Evolutionary conservation across 2,888 invertebrate genomes (phyloP).

Genomic region (Abscondita cerata): DNA sequence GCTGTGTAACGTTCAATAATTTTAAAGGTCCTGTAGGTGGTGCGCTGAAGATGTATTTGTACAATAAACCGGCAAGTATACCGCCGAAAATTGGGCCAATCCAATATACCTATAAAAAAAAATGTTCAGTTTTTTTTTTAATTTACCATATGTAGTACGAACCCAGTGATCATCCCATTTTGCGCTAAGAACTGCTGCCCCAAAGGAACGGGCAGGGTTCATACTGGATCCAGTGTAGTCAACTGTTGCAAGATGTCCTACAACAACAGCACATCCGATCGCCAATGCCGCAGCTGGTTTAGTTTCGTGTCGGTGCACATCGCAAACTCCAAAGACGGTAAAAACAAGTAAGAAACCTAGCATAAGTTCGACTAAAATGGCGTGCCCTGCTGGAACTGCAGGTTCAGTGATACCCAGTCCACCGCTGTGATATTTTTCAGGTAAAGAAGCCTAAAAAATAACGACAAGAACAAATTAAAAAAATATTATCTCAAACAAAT

Average conservation of each 20-base stretch:
- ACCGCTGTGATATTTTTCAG: conserved; percentile 66
- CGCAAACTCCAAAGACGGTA: conserved; percentile 89
- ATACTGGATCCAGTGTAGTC: conserved; percentile 88
- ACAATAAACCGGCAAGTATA: conserved; percentile 76
- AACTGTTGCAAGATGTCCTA: conserved; percentile 86
- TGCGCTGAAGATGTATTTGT: conserved; percentile 69
- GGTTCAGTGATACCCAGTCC: conserved; percentile 75
- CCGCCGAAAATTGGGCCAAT: conserved; percentile 86
- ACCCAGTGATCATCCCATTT: conserved; percentile 86
- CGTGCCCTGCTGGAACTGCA: conserved; percentile 73
- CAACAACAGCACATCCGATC: conserved; percentile 85
- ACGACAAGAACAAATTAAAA: too few relatives aligned
- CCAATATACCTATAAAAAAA: conserved; percentile 76
- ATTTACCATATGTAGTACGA: conserved; percentile 50
- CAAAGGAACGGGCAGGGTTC: conserved; percentile 92
- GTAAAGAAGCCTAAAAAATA: conserved; percentile 76
- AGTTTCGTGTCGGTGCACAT: conserved; percentile 78
- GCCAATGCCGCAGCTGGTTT: conserved; percentile 84
- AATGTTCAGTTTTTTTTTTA: background rate
- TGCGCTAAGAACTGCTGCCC: conserved; percentile 81
- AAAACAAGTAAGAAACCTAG: conserved; percentile 87
- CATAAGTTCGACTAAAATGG: conserved; percentile 89
- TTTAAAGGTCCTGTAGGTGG: conserved; percentile 57
- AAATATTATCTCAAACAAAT: too few relatives aligned
- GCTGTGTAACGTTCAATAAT: conserved; percentile 64